Base-by-base conservation (phyloP, 1,140 invertebrate genomes). In the Diplogasteroides magnus region DNA sequence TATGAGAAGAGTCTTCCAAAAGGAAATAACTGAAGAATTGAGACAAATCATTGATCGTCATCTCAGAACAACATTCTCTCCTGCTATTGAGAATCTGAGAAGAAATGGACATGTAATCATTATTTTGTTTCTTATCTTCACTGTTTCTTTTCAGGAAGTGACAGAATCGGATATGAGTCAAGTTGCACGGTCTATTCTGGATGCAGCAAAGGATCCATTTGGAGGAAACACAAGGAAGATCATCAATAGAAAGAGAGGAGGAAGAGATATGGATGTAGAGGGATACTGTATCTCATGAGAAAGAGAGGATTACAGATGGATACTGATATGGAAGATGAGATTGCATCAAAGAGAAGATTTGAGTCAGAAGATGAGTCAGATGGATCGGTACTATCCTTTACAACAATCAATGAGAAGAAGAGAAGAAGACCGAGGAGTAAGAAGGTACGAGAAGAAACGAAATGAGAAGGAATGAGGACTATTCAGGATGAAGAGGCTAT, bases 21-120 rank as follows among this genome's bases (percentile, higher is more conserved):
- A 56, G 15, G 78, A 79, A 58, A 77, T 79, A 3, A 79, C 70
- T 11, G 64, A 71, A 55, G 78, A 79, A 64, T 78, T 79, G 31
- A 63, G 67, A 32, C 79, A 80, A 61, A 73, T 80, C 48, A 71
- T 80, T 31, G 79, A 80, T n/a, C 68, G 79, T 13, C 75, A 82
- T 61, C 56, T 79, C 0, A 67, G 78, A 28, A 76, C 76, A 13
- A 79, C 79, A 0, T 79, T 80, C 48, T 66, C 77, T 14, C 79
- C 79, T 13, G 79, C 79, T 3, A 78, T 80, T 57, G 79, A 80
- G 61, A 80, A 80, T 71, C 56, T 80, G n/a, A 67, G 68, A 25
- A 60, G 75, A 26, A 82, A 82, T 28, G 79, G 79, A 14, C 73
- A 77, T 69, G 78, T 78, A 48, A 48, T 48, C 19, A 48, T 48